Evolutionary conservation across 35 echinoderm and acorn worm species (phyloP).

Genomic region (Chiridota heheva): DNA sequence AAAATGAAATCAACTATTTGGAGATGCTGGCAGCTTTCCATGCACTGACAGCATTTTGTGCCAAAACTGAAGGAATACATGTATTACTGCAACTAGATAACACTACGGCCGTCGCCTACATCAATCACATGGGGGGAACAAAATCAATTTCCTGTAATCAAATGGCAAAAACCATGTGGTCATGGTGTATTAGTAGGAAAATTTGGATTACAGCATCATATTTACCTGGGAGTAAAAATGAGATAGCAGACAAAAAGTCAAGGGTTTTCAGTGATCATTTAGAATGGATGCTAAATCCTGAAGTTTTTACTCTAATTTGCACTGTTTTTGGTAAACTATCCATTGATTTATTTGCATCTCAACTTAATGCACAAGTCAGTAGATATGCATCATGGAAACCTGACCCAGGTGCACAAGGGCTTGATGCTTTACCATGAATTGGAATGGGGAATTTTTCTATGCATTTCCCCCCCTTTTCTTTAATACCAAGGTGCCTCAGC

Average conservation of each 20-base stretch:
- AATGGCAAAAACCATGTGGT: constrained; percentile 59
- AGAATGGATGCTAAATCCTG: constrained; percentile 42
- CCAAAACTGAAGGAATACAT: constrained; percentile 34
- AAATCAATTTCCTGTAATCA: constrained; percentile 63
- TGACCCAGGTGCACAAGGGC: constrained; percentile 23
- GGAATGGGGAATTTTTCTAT: constrained; percentile 15
- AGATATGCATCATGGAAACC: constrained; percentile 34
- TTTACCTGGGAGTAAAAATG: constrained; percentile 51
- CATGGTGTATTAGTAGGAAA: constrained; percentile 62
- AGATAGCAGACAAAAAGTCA: constrained; percentile 35
- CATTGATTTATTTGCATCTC: constrained; percentile 64
- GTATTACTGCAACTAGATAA: constrained; percentile 55
- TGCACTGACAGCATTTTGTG: constrained; percentile 58
- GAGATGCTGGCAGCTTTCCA: constrained; percentile 41
- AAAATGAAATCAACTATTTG: constrained; percentile 50
- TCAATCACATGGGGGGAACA: constrained; percentile 68
- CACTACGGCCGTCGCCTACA: constrained; percentile 72
- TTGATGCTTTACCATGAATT: constrained; percentile 20
- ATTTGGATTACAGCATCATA: constrained; percentile 63
- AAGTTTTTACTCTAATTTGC: constrained; percentile 23
- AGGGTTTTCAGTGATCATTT: constrained; percentile 23
- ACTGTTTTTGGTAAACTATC: constrained; percentile 28
- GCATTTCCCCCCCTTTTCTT: constrained; percentile 45
- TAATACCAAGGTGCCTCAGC: constrained; percentile 14
- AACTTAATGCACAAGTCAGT: constrained; percentile 43